Evolutionary conservation across 1,140 invertebrate species (phyloP).

Genomic region (Pissodes strobi): DNA sequence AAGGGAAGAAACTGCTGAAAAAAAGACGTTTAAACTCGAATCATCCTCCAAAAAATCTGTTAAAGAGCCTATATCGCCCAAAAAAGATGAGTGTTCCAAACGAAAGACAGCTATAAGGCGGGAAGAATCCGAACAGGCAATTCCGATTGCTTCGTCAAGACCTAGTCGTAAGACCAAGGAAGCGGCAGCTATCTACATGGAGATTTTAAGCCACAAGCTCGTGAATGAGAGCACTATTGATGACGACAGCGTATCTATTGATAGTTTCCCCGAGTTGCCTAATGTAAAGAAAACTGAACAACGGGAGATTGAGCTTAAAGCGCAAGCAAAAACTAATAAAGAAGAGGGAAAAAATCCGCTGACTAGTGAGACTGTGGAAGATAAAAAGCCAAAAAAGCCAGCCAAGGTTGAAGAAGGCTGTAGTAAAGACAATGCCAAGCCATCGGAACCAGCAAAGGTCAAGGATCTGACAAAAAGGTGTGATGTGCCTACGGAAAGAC

Average conservation of each 20-base stretch:
- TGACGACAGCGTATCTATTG: conserved; percentile 66
- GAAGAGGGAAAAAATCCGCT: too few species aligned
- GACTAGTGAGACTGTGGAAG: too few species aligned
- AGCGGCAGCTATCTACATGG: conserved; percentile 75
- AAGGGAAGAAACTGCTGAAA: conserved; percentile 4
- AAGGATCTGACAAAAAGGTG: conserved; percentile 1
- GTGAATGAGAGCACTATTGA: conserved; percentile 61
- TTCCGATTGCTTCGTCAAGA: conserved; percentile 44
- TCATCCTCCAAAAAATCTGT: not conserved
- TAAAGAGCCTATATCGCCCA: too few species aligned
- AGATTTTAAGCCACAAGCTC: conserved; percentile 72
- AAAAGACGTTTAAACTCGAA: not conserved
- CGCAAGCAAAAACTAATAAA: conserved; percentile 53
- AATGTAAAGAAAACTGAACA: conserved; percentile 65
- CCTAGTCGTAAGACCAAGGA: conserved; percentile 76
- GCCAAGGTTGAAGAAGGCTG: conserved; percentile 10
- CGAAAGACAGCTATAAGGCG: conserved; percentile 5
- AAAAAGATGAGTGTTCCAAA: conserved; percentile 5
- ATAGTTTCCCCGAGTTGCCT: conserved; percentile 70
- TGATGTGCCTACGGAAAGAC: not conserved
- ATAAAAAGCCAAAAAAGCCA: conserved; percentile 32
- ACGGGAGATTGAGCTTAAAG: conserved; percentile 65
- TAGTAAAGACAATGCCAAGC: not conserved
- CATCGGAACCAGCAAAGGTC: not conserved
- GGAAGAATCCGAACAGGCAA: conserved; percentile 11